These are phyloP conservation scores for Dermochelys coriacea DNA, from an alignment of 2,797 vertebrate species.

Conservation along the genomic window DNA sequence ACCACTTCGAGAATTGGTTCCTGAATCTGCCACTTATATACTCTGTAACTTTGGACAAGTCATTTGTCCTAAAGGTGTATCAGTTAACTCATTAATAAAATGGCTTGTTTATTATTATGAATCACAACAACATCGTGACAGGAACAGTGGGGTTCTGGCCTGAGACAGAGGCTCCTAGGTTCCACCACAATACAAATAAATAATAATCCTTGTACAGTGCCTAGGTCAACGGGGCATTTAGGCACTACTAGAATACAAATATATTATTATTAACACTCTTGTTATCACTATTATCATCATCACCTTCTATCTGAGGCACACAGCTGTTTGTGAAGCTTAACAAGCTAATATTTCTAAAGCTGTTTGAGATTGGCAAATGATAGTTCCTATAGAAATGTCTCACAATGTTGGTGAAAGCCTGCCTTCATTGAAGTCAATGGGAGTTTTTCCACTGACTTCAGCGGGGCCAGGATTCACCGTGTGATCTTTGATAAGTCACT, in stretches of 20 bases:
- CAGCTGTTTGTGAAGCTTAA: background rate
- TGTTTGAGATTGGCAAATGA: background rate
- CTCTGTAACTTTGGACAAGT: rapidly evolving
- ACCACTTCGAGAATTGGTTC: background rate
- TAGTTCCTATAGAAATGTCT: conserved; percentile 13
- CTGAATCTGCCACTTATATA: background rate
- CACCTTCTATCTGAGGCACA: background rate
- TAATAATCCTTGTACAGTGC: conserved; percentile 41
- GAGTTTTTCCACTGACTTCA: background rate
- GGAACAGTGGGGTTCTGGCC: conserved; percentile 50
- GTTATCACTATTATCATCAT: background rate
- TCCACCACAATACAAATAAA: conserved; percentile 1
- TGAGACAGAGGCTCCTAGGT: conserved; percentile 37
- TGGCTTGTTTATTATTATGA: conserved; percentile 9
- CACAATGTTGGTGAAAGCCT: background rate
- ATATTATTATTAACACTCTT: background rate
- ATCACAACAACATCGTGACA: conserved; percentile 32
- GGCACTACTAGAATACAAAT: conserved; percentile 16
- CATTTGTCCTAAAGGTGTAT: background rate
- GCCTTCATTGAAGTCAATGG: rapidly evolving
- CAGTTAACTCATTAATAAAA: background rate
- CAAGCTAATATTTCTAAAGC: background rate
- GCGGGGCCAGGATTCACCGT: background rate
- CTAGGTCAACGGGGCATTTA: conserved; percentile 19
- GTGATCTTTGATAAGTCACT: background rate